phyloP scores from a whole-genome alignment of 92 coral and sea anemone species.

The Umimayanthus chanpuru region DNA sequence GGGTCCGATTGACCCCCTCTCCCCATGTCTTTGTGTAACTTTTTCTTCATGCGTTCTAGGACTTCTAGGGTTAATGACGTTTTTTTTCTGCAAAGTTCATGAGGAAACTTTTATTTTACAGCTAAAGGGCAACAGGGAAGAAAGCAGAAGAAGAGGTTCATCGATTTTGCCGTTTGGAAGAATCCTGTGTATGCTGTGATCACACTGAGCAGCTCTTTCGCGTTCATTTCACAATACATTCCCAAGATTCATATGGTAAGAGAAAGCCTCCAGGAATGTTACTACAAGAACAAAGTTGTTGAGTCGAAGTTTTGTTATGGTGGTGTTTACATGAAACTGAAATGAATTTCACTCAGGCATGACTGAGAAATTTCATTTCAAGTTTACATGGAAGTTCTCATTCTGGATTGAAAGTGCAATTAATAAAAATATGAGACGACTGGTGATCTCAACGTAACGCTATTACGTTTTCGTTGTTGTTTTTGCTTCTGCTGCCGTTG shows the following conservation, averaged over 20 bases:
- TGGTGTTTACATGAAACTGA: background rate
- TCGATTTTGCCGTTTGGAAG: constrained; percentile 21
- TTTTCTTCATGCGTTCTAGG: too few species aligned
- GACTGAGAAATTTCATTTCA: too few species aligned
- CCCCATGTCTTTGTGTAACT: too few species aligned
- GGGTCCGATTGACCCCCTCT: too few species aligned
- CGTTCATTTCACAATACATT: constrained; percentile 31
- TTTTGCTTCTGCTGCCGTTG: too few species aligned
- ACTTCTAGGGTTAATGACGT: too few species aligned
- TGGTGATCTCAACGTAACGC: too few species aligned
- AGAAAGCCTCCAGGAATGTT: background rate
- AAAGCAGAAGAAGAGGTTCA: background rate
- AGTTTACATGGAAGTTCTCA: too few species aligned
- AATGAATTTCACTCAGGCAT: background rate
- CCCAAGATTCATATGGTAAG: constrained; percentile 29
- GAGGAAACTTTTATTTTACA: background rate
- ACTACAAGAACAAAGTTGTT: background rate
- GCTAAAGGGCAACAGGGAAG: background rate
- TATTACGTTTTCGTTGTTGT: too few species aligned
- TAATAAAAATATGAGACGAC: too few species aligned
- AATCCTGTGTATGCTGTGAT: constrained; percentile 6
- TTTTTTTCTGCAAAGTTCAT: too few species aligned
- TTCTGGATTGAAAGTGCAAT: too few species aligned
- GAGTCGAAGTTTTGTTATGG: background rate
- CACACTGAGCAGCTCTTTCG: constrained; percentile 15